Base-by-base conservation (phyloP, 1,140 invertebrate genomes). In the Lucilia cuprina region DNA sequence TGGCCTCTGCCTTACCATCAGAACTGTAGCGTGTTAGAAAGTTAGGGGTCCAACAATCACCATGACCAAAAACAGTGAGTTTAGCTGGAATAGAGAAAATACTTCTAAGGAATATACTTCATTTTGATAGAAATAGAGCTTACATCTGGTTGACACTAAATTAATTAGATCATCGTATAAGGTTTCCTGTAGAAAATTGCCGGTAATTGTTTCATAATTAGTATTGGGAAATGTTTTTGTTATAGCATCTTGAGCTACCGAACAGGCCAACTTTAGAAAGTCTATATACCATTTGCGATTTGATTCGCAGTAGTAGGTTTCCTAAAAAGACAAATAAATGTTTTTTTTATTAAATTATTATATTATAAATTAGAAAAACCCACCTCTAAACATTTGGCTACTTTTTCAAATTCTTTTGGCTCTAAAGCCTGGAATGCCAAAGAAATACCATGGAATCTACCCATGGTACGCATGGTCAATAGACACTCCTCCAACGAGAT, bases 31-130 rank as follows among this genome's bases (percentile, higher is more conserved):
- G 92, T 13, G 93, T 92, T 4, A 96, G 87, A 87, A 96, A 96
- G 88, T 96, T 96, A 55, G 94, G 95, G 0, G 93, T 93, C 95
- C 95, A 96, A 47, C 93, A 93, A 88, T 96, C 95, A 0, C 95
- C 95, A 84, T 96, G 95, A 10, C 92, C 93, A 30, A 96, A 92
- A 0, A 94, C 93, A 47, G 92, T 93, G 50, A 91, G 49, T 80
- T 89, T 87, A 82, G 87, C 85, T 85, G 19, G 14, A 83, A 25
- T 2, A 25, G 21, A 1, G 17, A 5, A 74, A n/a, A 30, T 25
- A 17, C 4, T 75, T 19, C 50, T 8, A 70, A 1, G 55, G 13
- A 82, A 60, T 74, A 17, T 55, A 49, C 49, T 12, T 49, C 9
- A 49, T 12, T 12, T 12, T 49, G 9, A 49, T 49, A 49, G 10